A percentile compares a stretch with the other conserved stretches of the same genome.
Evolutionary conservation across 2,797 vertebrate species (phyloP).

Genomic region (Buphagus erythrorhynchus): DNA sequence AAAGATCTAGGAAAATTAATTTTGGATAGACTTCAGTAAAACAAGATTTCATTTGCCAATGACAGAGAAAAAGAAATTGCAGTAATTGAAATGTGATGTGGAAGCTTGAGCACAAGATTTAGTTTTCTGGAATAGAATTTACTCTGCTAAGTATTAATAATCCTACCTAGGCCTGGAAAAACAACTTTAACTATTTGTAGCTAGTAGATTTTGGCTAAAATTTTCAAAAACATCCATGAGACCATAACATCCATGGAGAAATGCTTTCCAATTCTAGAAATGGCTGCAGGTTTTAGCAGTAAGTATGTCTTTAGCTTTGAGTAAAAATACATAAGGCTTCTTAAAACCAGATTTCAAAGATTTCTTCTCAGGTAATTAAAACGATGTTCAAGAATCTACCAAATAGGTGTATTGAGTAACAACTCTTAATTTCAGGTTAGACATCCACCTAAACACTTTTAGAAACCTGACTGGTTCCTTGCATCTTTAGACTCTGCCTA

Average conservation of each 20-base stretch:
- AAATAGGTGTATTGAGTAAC: background rate
- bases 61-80: background rate
- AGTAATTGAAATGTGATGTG: slow-evolving; percentile 8
- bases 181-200: background rate
- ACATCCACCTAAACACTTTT: background rate
- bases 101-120: background rate
- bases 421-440: background rate
- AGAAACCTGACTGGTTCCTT: background rate
- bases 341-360: background rate
- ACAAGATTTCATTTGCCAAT: slow-evolving; percentile 4
- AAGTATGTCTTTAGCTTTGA: background rate
- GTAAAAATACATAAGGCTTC: background rate
- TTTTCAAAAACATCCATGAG: background rate
- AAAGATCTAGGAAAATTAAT: slow-evolving; percentile 31
- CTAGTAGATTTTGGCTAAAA: background rate
- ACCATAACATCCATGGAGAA: background rate
- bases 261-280: background rate
- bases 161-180: background rate
- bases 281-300: background rate
- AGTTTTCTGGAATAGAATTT: background rate
- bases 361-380: background rate
- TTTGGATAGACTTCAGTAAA: slow-evolving; percentile 28
- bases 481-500: background rate
- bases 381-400: background rate
- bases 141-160: background rate